Base-by-base conservation (phyloP, 2,888 invertebrate species). In the Acanthacorydalis orientalis region DNA sequence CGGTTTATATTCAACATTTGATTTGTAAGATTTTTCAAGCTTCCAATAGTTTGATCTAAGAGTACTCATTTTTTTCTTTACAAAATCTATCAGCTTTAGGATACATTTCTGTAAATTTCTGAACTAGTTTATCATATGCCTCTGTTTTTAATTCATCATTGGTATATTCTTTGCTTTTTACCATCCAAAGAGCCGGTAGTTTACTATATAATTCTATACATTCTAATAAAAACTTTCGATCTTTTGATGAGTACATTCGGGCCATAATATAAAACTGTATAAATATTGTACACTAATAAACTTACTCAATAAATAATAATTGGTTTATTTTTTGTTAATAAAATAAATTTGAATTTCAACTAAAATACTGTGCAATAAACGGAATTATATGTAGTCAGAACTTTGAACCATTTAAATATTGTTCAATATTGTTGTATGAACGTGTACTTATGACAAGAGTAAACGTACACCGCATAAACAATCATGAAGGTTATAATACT, bases 11-110 rank as follows among this genome's bases (percentile, higher is more conserved):
- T 23, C n/a, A 10, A 23, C 31, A 31, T 12, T 32, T 44, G 9
- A 8, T 33, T 12, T 33, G 4, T 31, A 44, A 44, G 54, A 31
- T 51, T 53, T 35, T 47, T 47, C 11, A 23, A 49, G 49, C 32
- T 53, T 54, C 9, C 55, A 43, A 41, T 52, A 54, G 35, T 50
- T 51, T 14, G 51, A 50, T 35, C 55, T 43, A 46, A 56, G 43
- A 15, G 48, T 50, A 50, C 54, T 56, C 31, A 55, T 51, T 49
- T 56, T 56, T 46, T 52, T 56, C 31, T 47, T 49, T 10, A 54
- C 52, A 31, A 45, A 48, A 12, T 54, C 44, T 31, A 38, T 37
- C 44, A 10, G 51, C 51, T n/a, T 51, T 47, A 33, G 48, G 48
- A 37, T 51, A 47, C 8, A 49, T 37, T 44, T 53, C 51, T 39